Evolutionary conservation across 2,797 vertebrate genomes (phyloP).

Genomic region (Danio choprae): DNA sequence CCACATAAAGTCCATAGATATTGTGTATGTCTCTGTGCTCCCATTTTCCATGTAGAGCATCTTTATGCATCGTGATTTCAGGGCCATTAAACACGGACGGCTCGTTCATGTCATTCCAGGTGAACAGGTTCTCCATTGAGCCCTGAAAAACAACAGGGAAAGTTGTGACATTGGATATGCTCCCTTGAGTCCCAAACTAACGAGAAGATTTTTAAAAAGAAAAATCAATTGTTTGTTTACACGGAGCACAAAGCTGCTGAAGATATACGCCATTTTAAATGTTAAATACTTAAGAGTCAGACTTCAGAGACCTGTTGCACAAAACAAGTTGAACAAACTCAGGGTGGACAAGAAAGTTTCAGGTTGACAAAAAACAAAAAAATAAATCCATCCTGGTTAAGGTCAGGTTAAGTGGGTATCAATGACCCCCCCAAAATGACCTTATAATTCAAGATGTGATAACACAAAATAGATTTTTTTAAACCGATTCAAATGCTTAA

Average conservation of each 20-base stretch:
- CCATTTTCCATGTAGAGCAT: slow-evolving; percentile 87
- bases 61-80: slow-evolving; percentile 96
- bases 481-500: no score
- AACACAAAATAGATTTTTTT: no score
- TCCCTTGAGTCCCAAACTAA: neutral
- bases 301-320: no score
- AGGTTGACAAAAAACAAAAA: no score
- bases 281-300: neutral
- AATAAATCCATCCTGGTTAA: no score
- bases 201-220: neutral
- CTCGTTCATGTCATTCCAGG: slow-evolving; percentile 97
- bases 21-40: slow-evolving; percentile 94
- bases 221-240: neutral
- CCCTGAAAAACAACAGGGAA: slow-evolving; percentile 74
- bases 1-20: slow-evolving; percentile 92
- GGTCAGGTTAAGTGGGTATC: no score
- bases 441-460: no score
- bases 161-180: neutral
- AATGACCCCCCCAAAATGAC: no score
- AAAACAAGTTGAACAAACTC: no score
- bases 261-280: neutral
- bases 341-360: no score
- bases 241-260: neutral
- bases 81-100: slow-evolving; percentile 94
- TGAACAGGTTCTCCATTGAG: slow-evolving; percentile 85